Evolutionary conservation across 1,140 invertebrate species (phyloP), one percentile per base, ranked within the genome.

Genomic region (Matsumurasca onukii): DNA sequence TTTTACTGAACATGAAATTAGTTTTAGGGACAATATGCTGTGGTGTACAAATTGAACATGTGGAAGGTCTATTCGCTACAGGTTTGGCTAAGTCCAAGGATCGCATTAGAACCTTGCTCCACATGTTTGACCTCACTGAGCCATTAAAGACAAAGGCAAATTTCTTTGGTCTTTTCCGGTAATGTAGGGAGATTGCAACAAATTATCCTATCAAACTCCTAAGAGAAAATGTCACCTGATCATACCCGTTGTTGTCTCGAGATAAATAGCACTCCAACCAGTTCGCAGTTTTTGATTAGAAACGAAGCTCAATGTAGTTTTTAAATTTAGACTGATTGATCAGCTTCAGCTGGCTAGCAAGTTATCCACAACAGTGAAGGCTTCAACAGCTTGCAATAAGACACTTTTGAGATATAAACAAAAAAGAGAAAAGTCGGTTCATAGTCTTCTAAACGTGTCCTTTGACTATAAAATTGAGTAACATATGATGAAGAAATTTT

Each of bases 211-310:
- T 69, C 49, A 68, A 66, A 74, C 65, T 72, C 70, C 65, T 78
- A 59, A 78, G 77, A 75, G 74, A 75, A 73, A 75, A 78, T 72
- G 74, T 77, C 71, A 73, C 72, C 69, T 71, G 73, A 68, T 66
- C 75, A 73, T 75, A 79, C 71, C 69, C 74, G 71, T 78, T 76
- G 77, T 73, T 78, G 55, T 78, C 76, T 68, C 72, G 74, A 73
- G 76, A 77, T 59, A 78, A 77, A 73, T 71, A 76, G 70, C 72
- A 78, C 66, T 64, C 73, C 73, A 75, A 76, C 61, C 71, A 78
- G 68, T 77, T 76, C 75, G 75, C 78, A 69, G n/a, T n/a, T n/a
- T n/a, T n/a, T n/a, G n/a, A 73, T 78, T 65, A 72, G 73, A 72
- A 69, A 74, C 34, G 73, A 75, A 73, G 67, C 72, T 34, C 69